These are phyloP conservation scores for Caenorhabditis sulstoni DNA, from an alignment of 2,888 invertebrate genomes.

Conservation along the genomic window DNA sequence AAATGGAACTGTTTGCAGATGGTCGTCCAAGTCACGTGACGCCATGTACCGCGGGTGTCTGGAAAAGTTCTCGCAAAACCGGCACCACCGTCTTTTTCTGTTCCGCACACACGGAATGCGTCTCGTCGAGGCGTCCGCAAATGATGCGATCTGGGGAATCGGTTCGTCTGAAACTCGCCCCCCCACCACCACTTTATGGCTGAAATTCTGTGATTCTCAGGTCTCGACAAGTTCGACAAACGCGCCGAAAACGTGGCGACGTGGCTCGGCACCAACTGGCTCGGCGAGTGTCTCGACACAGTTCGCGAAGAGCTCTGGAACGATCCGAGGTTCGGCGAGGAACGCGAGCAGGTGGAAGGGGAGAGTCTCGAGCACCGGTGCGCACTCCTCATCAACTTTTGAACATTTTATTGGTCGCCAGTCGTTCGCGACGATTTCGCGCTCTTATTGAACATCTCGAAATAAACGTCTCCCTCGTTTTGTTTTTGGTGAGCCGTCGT, in stretches of 20 bases:
- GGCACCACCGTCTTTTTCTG: background rate
- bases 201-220: conserved; percentile 17
- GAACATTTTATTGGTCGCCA: background rate
- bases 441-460: conserved; percentile 53
- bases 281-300: conserved; percentile 31
- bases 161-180: conserved; percentile 14
- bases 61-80: conserved; percentile 30
- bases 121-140: conserved; percentile 43
- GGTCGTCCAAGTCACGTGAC: conserved; percentile 15
- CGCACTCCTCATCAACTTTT: background rate
- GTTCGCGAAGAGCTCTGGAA: conserved; percentile 43
- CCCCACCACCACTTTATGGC: background rate
- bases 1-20: too few relatives aligned
- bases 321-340: background rate
- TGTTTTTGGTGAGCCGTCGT: background rate
- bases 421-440: too few relatives aligned
- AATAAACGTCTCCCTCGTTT: conserved; percentile 50
- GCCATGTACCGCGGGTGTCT: conserved; percentile 31
- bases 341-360: conserved; percentile 5
- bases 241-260: conserved; percentile 15
- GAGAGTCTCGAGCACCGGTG: conserved; percentile 19
- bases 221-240: conserved; percentile 15
- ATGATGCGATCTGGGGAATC: conserved; percentile 42
- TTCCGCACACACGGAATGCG: conserved; percentile 46
- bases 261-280: conserved; percentile 39